Percentiles rank a stretch among this genome's conserved stretches.
Evolutionary conservation across 2,797 vertebrate genomes (phyloP).

Genomic region (Rhincodon typus): DNA sequence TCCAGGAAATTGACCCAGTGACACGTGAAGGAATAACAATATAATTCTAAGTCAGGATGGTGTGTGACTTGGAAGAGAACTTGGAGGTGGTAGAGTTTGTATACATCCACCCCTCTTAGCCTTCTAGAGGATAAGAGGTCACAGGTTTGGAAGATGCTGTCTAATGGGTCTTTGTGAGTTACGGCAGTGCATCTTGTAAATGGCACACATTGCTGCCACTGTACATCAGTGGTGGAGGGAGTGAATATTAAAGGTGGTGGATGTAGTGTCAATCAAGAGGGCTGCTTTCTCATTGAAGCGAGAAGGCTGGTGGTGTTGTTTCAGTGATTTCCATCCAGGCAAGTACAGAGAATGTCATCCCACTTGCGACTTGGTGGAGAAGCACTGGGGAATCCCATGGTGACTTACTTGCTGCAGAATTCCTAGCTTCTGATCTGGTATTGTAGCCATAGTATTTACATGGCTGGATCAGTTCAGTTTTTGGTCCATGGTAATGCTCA

Average conservation of each 20-base stretch:
- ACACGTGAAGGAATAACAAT: neutral
- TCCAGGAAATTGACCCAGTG: neutral
- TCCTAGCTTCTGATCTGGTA: neutral
- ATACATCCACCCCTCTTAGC: neutral
- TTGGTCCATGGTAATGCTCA: no score
- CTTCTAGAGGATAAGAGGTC: neutral
- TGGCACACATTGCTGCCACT: neutral
- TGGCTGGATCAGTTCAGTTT: no score
- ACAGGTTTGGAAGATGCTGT: neutral
- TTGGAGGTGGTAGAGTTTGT: no score
- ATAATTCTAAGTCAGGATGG: no score
- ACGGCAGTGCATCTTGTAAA: neutral
- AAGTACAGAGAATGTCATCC: neutral
- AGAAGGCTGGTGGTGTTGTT: no score
- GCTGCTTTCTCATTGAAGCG: neutral
- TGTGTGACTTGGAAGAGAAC: no score
- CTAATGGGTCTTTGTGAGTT: neutral
- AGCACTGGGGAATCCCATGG: neutral
- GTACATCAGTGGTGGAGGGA: neutral
- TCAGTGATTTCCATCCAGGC: neutral
- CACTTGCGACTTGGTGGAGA: neutral
- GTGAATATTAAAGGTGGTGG: neutral
- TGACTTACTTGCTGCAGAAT: neutral
- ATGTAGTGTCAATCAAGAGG: no score
- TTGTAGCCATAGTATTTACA: neutral